Base-by-base conservation (phyloP, 2,113 vertebrate species). In the Rhea pennata region DNA sequence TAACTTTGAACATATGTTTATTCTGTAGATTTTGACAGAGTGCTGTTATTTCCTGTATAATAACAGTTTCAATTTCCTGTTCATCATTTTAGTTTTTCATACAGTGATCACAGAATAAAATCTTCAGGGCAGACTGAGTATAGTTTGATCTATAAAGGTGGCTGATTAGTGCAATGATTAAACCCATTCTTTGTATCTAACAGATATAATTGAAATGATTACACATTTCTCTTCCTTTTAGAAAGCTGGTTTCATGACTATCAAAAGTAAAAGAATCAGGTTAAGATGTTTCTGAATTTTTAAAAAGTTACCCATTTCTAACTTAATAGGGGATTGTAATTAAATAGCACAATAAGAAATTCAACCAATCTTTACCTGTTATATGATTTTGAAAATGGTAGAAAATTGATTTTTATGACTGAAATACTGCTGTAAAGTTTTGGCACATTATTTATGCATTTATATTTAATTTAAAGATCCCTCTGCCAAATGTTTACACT, bases 51-150 rank as follows among this genome's bases (percentile, higher is more conserved):
- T 99, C 99, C 99, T 99, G 98, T 98, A 98, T 97, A 98, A 99
- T 98, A 99, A 99, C 99, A 99, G 98, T 99, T 99, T 98, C 99
- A 99, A 99, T 99, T 99, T 99, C 99, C 99, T 99, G 99, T 98
- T 98, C 98, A 95, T 97, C 97, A 96, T 98, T 98, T 98, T 98
- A 98, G 97, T 92, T 98, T 98, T 98, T 98, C 97, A 95, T 98
- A 97, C 96, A 82, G 65, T 96, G 98, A 98, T 98, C 97, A 98
- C 91, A 88, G 70, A 98, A 98, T 98, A 99, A 95, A 97, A 99
- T 99, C 99, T 98, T 95, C 96, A 58, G 96, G 97, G 97, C 90
- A 90, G 94, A 87, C 84, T 81, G 96, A 97, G 96, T 97, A 95
- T 61, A 88, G 73, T 91, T 96, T 96, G 95, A 98, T 97, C 96